phyloP scores from a whole-genome alignment of 2,797 vertebrate species.

The Eospalax fontanierii region DNA sequence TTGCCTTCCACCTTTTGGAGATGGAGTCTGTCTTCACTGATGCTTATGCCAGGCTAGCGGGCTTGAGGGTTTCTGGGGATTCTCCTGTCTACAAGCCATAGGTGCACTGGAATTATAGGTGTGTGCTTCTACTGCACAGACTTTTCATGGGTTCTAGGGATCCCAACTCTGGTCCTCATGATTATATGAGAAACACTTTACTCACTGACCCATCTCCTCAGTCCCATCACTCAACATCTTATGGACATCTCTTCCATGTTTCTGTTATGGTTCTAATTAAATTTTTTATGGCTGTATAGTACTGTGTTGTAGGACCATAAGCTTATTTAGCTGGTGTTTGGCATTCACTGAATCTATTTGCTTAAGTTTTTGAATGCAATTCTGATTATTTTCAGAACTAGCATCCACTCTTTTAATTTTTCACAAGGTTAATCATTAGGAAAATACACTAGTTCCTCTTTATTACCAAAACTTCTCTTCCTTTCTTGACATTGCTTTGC shows the following conservation, averaged over 20 bases:
- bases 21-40: not conserved
- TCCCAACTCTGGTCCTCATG: no score
- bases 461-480: not conserved
- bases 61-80: not conserved
- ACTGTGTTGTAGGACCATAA: not conserved
- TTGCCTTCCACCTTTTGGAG: not conserved
- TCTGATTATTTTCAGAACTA: not conserved
- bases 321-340: not conserved
- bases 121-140: not conserved
- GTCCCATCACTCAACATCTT: not conserved
- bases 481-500: not conserved
- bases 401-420: not conserved
- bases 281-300: not conserved
- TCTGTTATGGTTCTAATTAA: not conserved
- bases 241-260: not conserved
- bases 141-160: not conserved
- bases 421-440: not conserved
- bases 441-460: not conserved
- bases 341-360: not conserved
- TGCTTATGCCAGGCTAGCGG: not conserved
- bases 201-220: not conserved
- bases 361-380: slow-evolving; percentile 28
- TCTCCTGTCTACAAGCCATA: not conserved
- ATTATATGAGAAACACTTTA: not conserved
- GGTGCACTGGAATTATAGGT: not conserved